Evolutionary conservation across 2,888 invertebrate genomes (phyloP).

Genomic region (Melanchra persicariae): DNA sequence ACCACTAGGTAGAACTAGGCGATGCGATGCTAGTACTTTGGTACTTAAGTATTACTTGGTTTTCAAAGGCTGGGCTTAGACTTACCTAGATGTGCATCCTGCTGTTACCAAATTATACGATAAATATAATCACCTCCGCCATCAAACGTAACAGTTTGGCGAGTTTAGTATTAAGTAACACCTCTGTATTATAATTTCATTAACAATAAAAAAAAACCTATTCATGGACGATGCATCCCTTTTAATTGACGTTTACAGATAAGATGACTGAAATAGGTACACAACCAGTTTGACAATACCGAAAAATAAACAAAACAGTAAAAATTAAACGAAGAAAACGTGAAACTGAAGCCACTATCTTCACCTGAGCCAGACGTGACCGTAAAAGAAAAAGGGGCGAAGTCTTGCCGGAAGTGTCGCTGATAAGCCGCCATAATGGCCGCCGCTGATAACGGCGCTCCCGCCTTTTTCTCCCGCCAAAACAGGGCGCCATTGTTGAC

Average conservation of each 20-base stretch:
- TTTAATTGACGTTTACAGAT: background rate
- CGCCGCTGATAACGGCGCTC: conserved; percentile 87
- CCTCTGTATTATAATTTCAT: too few relatives aligned
- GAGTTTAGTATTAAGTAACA: too few relatives aligned
- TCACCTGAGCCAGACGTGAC: conserved; percentile 86
- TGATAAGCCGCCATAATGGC: conserved; percentile 91
- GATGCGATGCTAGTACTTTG: too few relatives aligned
- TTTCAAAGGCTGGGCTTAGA: too few relatives aligned
- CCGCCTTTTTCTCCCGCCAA: conserved; percentile 90
- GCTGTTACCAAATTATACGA: too few relatives aligned
- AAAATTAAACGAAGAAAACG: conserved; percentile 68
- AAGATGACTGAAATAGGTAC: background rate
- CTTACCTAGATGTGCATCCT: too few relatives aligned
- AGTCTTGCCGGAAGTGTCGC: conserved; percentile 84
- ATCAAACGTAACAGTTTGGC: too few relatives aligned
- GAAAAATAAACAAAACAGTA: conserved; percentile 64
- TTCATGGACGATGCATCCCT: background rate
- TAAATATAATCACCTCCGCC: too few relatives aligned
- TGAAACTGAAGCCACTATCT: conserved; percentile 74
- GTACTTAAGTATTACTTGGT: too few relatives aligned
- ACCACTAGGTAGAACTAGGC: too few relatives aligned
- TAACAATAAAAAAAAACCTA: too few relatives aligned
- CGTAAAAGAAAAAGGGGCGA: conserved; percentile 90
- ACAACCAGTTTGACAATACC: conserved; percentile 13
- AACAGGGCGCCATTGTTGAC: conserved; percentile 87